Evolutionary conservation across 2,888 invertebrate species (phyloP).

Genomic region (Orthosia gracilis): DNA sequence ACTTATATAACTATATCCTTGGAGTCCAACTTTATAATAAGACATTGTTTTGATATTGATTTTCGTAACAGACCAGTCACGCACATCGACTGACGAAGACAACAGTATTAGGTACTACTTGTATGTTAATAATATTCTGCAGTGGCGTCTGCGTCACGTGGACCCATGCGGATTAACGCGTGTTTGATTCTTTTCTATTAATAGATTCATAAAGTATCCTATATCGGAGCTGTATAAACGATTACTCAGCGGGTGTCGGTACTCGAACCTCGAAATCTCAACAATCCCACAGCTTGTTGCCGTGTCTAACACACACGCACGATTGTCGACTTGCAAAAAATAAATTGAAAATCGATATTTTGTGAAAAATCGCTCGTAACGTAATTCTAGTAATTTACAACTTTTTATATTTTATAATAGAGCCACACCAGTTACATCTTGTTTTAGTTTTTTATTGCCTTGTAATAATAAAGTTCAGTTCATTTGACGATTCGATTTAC

Average conservation of each 20-base stretch:
- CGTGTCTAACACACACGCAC: slow-evolving; percentile 58
- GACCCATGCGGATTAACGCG: slow-evolving; percentile 81
- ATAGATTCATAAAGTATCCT: slow-evolving; percentile 80
- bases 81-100: slow-evolving; percentile 74
- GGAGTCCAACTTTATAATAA: slow-evolving; percentile 74
- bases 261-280: slow-evolving; percentile 58
- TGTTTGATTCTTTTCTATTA: slow-evolving; percentile 86
- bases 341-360: slow-evolving; percentile 51
- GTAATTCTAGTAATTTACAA: slow-evolving; percentile 49
- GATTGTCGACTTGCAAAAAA: slow-evolving; percentile 55
- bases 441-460: slow-evolving; percentile 41
- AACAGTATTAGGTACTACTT: slow-evolving; percentile 66
- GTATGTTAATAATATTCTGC: slow-evolving; percentile 74
- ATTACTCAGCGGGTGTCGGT: slow-evolving; percentile 82
- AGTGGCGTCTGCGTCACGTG: slow-evolving; percentile 78
- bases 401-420: slow-evolving; percentile 41
- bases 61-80: slow-evolving; percentile 77
- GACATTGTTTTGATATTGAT: slow-evolving; percentile 78
- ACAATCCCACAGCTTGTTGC: slow-evolving; percentile 56
- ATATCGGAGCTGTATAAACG: slow-evolving; percentile 77
- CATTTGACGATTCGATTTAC: slow-evolving; percentile 27
- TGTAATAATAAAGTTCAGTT: slow-evolving; percentile 28
- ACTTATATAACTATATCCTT: slow-evolving; percentile 67
- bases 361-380: slow-evolving; percentile 47
- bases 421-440: slow-evolving; percentile 29